Evolutionary conservation across 1,140 invertebrate genomes (phyloP).

Genomic region (Diorhabda carinulata): DNA sequence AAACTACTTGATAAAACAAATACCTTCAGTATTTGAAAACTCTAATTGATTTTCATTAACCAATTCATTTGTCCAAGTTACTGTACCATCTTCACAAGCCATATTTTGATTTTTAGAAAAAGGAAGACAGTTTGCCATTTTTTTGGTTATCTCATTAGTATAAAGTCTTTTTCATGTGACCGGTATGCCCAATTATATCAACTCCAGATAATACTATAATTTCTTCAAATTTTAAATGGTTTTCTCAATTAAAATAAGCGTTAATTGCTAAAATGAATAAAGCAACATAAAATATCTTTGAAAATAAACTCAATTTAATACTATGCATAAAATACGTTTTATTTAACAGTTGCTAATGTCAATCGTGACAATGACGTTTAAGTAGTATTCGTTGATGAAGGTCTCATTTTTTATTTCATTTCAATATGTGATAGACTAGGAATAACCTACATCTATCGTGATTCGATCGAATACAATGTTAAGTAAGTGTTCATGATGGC

Average conservation of each 20-base stretch:
- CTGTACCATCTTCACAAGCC: not conserved
- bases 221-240: no score
- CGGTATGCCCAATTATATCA: not conserved
- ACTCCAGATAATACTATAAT: no score
- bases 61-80: not conserved
- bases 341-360: not conserved
- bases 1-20: slow-evolving; percentile 18
- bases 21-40: slow-evolving; percentile 8
- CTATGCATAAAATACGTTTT: not conserved
- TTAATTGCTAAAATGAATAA: no score
- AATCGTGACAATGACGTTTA: not conserved
- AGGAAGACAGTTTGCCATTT: not conserved
- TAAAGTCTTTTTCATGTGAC: not conserved
- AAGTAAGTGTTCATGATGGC: no score
- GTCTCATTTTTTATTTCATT: no score
- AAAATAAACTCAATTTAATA: not conserved
- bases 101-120: not conserved
- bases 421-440: no score
- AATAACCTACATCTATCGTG: no score
- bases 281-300: not conserved
- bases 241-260: no score
- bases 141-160: not conserved
- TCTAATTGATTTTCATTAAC: not conserved
- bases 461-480: no score
- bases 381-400: no score